A percentile compares a stretch with the other conserved stretches of the same genome.
Evolutionary conservation across 2,113 vertebrate species (phyloP).

Genomic region (Hippocampus guttulatus): DNA sequence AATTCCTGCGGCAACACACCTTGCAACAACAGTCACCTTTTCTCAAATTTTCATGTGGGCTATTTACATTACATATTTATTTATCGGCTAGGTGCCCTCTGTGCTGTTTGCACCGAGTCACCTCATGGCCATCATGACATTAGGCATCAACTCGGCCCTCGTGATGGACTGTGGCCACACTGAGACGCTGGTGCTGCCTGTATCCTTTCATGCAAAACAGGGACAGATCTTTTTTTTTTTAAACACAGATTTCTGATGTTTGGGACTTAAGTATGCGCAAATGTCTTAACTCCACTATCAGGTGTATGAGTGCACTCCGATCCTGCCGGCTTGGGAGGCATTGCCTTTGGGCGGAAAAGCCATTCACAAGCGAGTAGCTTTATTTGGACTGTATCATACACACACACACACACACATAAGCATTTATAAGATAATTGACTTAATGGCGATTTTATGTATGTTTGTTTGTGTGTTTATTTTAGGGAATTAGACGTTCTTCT

Average conservation of each 20-base stretch:
- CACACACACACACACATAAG: not conserved
- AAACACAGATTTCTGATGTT: not conserved
- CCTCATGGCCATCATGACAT: constrained; percentile 91
- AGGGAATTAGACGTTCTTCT: constrained; percentile 87
- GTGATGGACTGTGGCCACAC: constrained; percentile 95
- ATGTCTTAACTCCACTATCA: constrained; percentile 61
- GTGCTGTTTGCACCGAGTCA: constrained; percentile 95
- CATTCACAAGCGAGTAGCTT: constrained; percentile 87
- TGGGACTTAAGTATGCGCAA: not conserved
- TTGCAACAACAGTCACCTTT: no score
- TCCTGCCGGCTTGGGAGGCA: constrained; percentile 92
- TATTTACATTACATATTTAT: not conserved
- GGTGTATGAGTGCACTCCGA: constrained; percentile 94
- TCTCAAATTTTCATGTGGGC: not conserved
- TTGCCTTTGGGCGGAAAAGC: constrained; percentile 92
- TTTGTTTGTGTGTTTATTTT: constrained; percentile 13
- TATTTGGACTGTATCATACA: not conserved
- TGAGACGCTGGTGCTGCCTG: constrained; percentile 91
- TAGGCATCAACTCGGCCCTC: constrained; percentile 93
- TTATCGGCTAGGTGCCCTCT: constrained; percentile 82
- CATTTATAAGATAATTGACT: not conserved
- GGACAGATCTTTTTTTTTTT: no score
- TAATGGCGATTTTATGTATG: not conserved
- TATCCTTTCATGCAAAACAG: constrained; percentile 76
- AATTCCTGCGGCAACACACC: not conserved